Conservation (phyloP, 2,888 invertebrate genomes). For the Xylota segnis region DNA sequence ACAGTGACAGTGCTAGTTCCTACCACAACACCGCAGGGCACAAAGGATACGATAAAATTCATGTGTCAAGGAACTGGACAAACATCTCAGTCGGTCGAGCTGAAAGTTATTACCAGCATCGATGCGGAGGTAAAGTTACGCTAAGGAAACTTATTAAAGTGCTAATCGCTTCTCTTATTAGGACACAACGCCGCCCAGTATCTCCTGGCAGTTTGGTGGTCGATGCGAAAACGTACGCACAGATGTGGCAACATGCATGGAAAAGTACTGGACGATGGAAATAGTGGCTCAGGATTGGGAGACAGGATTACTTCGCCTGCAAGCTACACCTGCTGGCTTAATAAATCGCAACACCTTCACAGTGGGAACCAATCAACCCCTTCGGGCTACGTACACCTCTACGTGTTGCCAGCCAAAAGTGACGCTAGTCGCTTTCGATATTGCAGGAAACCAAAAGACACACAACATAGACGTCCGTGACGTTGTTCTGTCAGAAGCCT, state of each 20-base stretch:
- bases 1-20: conserved; percentile 86
- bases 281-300: conserved; percentile 88
- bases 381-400: conserved; percentile 88
- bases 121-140: conserved; percentile 80
- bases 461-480: conserved; percentile 87
- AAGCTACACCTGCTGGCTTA: conserved; percentile 87
- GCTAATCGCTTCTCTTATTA: conserved; percentile 75
- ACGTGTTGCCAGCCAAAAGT: conserved; percentile 90
- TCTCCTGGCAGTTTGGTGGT: conserved; percentile 88
- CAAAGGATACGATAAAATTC: conserved; percentile 88
- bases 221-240: conserved; percentile 86
- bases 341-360: conserved; percentile 87
- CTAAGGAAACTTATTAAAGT: background rate
- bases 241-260: conserved; percentile 86
- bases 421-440: conserved; percentile 88
- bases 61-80: conserved; percentile 85
- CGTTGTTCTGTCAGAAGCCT: conserved; percentile 82
- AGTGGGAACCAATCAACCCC: conserved; percentile 88
- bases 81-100: conserved; percentile 83
- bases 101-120: conserved; percentile 83
- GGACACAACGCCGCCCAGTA: conserved; percentile 86
- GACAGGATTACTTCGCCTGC: conserved; percentile 87
- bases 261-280: conserved; percentile 89
- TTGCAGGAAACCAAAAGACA: conserved; percentile 88
- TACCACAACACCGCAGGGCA: conserved; percentile 85